Evolutionary conservation across 2,113 vertebrate genomes (phyloP), one percentile per base, ranked within the genome.

Genomic region (Hypomesus transpacificus): DNA sequence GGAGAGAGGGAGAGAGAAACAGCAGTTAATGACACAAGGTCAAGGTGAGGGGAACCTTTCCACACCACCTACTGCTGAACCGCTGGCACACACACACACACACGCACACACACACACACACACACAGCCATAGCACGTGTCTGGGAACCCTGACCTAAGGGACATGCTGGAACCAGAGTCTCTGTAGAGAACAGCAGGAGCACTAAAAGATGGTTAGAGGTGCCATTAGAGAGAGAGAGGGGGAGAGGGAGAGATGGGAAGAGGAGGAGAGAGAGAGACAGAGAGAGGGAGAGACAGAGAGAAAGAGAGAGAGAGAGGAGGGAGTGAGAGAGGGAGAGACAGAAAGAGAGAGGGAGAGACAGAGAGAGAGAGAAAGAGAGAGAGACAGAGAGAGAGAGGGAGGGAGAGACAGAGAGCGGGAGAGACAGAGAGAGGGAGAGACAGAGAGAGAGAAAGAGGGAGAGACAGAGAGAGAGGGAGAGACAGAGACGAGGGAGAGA

Each of bases 181-280:
- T n/a, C 53, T 18, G 5, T 5, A 56, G 7, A 56, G 16, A 7
- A 56, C n/a, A n/a, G 14, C 53, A n/a, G 1, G 46, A 73, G 54
- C 66, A 56, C 26, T 24, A 8, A 62, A 51, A 61, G 21, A 68
- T 18, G 9, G 21, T 18, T 56, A 56, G 52, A 65, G 34, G 5
- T 20, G 51, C 75, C 39, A 58, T 7, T 26, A 66, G 14, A 64
- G 8, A 70, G 46, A 34, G 53, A 50, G 66, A 60, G 34, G n/a
- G 39, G 46, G 53, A 58, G 71, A 65, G 24, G 26, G 62, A n/a
- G n/a, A n/a, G 18, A 31, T 5, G 31, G 2, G 62, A 9, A 9
- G 17, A n/a, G 62, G 8, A 8, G 31, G 22, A 8, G 31, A 9
- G 51, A 17, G 51, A 53, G 58, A 22, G 20, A 60, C 18, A 14